These are phyloP conservation scores for Antennarius striatus DNA, from an alignment of 2,113 vertebrate genomes.

Conservation along the genomic window DNA sequence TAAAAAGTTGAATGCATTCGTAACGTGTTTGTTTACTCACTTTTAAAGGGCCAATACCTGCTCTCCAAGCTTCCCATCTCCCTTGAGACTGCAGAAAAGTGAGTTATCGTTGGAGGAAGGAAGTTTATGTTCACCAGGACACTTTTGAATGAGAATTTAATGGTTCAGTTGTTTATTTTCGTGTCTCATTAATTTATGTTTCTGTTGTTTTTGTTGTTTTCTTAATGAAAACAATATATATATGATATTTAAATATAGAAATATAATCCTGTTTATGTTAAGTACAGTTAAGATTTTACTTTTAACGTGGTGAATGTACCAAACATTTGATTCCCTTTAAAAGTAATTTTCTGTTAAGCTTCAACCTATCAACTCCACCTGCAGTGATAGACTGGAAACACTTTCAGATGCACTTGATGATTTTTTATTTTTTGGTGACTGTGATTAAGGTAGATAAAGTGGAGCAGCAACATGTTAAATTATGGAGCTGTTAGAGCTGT, in stretches of 20 bases:
- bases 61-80: conserved; percentile 24
- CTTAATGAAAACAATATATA: background rate
- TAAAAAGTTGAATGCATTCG: conserved; percentile 26
- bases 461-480: conserved; percentile 35
- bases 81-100: conserved; percentile 7
- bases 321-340: background rate
- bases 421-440: conserved; percentile 3
- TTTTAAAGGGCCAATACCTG: conserved; percentile 26
- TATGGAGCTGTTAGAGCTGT: conserved; percentile 32
- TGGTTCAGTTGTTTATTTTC: background rate
- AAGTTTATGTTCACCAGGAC: background rate
- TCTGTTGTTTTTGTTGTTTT: background rate
- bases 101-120: conserved; percentile 15
- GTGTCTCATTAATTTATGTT: background rate
- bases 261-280: background rate
- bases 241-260: background rate
- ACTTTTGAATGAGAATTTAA: conserved; percentile 2
- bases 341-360: background rate
- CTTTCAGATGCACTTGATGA: background rate
- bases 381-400: background rate
- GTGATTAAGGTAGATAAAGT: background rate
- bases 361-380: conserved; percentile 18
- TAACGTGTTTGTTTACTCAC: conserved; percentile 27
- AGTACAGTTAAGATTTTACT: background rate
- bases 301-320: background rate